Evolutionary conservation across 2,888 invertebrate species (phyloP).

Genomic region (Vesta saturnalis): DNA sequence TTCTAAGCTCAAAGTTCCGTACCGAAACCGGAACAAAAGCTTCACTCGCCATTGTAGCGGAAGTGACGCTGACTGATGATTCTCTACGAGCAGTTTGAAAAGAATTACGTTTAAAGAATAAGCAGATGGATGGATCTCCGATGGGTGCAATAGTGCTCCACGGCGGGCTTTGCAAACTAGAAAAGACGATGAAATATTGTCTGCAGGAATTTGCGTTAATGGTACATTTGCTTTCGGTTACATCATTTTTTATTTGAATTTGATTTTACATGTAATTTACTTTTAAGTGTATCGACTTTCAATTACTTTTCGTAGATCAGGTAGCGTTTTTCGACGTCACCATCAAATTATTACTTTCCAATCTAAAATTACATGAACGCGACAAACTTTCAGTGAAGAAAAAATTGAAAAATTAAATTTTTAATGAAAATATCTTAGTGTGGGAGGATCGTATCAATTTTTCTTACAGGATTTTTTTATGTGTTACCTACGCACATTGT

Average conservation of each 20-base stretch:
- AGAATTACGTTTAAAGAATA: slow-evolving; percentile 59
- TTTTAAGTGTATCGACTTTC: slow-evolving; percentile 7
- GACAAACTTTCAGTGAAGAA: too few species aligned
- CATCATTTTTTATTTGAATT: slow-evolving; percentile 37
- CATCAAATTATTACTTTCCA: too few species aligned
- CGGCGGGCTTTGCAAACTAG: slow-evolving; percentile 49
- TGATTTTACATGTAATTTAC: slow-evolving; percentile 24
- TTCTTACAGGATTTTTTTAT: too few species aligned
- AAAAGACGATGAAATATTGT: slow-evolving; percentile 56
- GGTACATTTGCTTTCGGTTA: slow-evolving; percentile 52
- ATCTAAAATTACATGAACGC: too few species aligned
- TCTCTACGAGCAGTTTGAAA: slow-evolving; percentile 56
- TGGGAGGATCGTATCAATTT: too few species aligned
- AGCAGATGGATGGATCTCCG: slow-evolving; percentile 60
- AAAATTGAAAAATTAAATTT: too few species aligned
- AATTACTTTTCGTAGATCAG: neutral
- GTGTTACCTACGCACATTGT: too few species aligned
- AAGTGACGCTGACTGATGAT: slow-evolving; percentile 63
- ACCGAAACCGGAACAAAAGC: slow-evolving; percentile 55
- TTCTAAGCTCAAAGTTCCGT: slow-evolving; percentile 49
- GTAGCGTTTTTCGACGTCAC: too few species aligned
- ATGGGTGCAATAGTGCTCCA: slow-evolving; percentile 54
- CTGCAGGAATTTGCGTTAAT: slow-evolving; percentile 55
- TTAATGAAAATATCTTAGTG: too few species aligned
- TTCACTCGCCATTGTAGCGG: slow-evolving; percentile 59